These are phyloP conservation scores for Heliconius erato DNA, from an alignment of 2,888 invertebrate species.

Conservation along the genomic window DNA sequence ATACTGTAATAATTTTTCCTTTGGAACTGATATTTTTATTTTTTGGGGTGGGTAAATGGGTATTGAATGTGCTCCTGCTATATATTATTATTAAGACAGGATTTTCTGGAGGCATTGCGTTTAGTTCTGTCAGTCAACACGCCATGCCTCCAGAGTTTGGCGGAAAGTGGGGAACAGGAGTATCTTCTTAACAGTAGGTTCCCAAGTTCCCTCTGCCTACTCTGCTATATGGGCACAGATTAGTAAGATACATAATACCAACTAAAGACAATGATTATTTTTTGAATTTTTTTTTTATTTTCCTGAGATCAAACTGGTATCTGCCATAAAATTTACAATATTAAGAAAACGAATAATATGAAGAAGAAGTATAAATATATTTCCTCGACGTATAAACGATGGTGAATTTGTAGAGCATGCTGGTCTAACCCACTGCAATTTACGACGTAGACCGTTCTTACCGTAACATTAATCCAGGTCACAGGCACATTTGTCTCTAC, in stretches of 20 bases:
- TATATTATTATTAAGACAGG: no score
- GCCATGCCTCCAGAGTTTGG: no score
- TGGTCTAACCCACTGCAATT: slow-evolving; percentile 52
- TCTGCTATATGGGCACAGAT: no score
- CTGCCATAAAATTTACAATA: not conserved
- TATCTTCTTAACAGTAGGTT: no score
- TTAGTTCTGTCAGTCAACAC: no score
- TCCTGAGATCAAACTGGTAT: not conserved
- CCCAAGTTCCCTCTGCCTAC: no score
- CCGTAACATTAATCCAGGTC: slow-evolving; percentile 35
- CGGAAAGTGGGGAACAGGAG: no score
- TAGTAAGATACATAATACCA: not conserved
- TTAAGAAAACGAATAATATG: not conserved
- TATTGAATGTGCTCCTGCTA: no score
- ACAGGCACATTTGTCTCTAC: slow-evolving; percentile 31
- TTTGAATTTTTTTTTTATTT: not conserved
- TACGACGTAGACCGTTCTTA: slow-evolving; percentile 48
- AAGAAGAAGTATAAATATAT: not conserved
- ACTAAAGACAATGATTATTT: no score
- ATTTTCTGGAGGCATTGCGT: no score
- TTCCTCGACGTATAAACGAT: slow-evolving; percentile 23
- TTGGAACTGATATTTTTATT: not conserved
- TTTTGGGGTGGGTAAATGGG: not conserved
- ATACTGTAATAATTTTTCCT: not conserved
- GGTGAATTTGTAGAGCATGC: slow-evolving; percentile 46